These are phyloP conservation scores for Halotydeus destructor DNA, from an alignment of 1,140 invertebrate species.

Conservation along the genomic window DNA sequence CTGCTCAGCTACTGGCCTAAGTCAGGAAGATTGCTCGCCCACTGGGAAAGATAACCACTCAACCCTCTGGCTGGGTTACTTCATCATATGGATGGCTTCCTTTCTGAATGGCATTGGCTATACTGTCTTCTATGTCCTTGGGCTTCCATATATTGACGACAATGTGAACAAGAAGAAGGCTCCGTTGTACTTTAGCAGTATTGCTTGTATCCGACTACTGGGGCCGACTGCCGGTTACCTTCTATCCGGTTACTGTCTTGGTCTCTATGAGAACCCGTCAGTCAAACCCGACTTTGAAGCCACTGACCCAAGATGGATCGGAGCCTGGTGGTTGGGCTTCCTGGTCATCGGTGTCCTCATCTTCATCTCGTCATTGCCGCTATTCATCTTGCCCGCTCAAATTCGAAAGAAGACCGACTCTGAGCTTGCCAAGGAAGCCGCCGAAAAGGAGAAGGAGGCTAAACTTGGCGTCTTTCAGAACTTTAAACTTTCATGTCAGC, in stretches of 20 bases:
- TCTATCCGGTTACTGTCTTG: slow-evolving; percentile 15
- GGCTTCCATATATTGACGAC: slow-evolving; percentile 22
- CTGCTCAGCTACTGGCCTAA: too few relatives aligned
- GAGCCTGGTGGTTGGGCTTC: slow-evolving; percentile 34
- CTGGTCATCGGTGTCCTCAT: slow-evolving; percentile 17
- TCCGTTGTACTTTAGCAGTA: slow-evolving; percentile 17
- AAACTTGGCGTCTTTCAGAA: too few relatives aligned
- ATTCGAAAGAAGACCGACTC: slow-evolving; percentile 6
- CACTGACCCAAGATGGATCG: slow-evolving; percentile 24
- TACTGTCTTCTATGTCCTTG: slow-evolving; percentile 18
- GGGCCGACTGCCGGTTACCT: slow-evolving; percentile 18
- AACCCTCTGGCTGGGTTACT: slow-evolving; percentile 7
- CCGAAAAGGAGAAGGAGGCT: too few relatives aligned
- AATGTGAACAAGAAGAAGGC: slow-evolving; percentile 22
- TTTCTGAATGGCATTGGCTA: slow-evolving; percentile 25
- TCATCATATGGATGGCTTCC: background rate
- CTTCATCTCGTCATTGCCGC: slow-evolving; percentile 16
- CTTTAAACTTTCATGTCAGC: too few relatives aligned
- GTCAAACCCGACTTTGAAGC: slow-evolving; percentile 1
- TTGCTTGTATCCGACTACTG: slow-evolving; percentile 12
- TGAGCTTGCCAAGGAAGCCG: too few relatives aligned
- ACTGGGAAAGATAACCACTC: slow-evolving; percentile 1
- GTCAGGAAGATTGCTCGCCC: slow-evolving; percentile 21
- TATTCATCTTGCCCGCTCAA: slow-evolving; percentile 18
- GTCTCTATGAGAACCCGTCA: slow-evolving; percentile 19